Evolutionary conservation across 1,140 invertebrate genomes (phyloP).

Genomic region (Drosophila repletoides): DNA sequence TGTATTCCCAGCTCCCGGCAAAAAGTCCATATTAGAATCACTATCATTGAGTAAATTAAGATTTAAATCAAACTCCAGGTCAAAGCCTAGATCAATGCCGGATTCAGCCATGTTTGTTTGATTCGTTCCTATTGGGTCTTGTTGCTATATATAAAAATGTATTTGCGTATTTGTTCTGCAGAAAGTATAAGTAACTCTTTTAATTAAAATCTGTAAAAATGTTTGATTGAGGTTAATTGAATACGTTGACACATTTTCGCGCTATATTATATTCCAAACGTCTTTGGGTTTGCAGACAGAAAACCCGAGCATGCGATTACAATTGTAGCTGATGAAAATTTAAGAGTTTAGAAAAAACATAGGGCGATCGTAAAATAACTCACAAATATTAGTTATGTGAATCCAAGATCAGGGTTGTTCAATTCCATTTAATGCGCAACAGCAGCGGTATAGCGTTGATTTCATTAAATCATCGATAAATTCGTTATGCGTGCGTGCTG

Average conservation of each 20-base stretch:
- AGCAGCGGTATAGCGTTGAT: background rate
- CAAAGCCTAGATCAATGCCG: constrained; percentile 88
- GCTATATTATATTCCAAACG: constrained; percentile 18
- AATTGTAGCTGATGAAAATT: no score
- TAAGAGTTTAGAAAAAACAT: no score
- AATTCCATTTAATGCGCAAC: no score
- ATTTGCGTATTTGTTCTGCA: background rate
- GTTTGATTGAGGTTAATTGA: constrained; percentile 35
- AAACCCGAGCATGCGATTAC: no score
- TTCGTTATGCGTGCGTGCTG: no score
- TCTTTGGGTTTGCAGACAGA: background rate
- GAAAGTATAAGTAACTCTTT: no score
- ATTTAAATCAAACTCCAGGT: constrained; percentile 84
- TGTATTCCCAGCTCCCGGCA: constrained; percentile 83
- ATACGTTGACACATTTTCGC: constrained; percentile 37
- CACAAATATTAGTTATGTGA: constrained; percentile 4
- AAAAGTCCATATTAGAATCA: constrained; percentile 84
- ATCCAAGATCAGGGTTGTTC: background rate
- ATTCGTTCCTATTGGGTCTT: background rate
- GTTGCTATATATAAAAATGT: background rate
- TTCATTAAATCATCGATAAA: constrained; percentile 1
- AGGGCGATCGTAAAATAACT: constrained; percentile 25
- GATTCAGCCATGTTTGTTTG: constrained; percentile 84
- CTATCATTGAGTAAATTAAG: constrained; percentile 83
- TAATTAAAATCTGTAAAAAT: constrained; percentile 31